These are phyloP conservation scores for Bombyx huttoni DNA, from an alignment of 2,888 invertebrate species.

Conservation along the genomic window DNA sequence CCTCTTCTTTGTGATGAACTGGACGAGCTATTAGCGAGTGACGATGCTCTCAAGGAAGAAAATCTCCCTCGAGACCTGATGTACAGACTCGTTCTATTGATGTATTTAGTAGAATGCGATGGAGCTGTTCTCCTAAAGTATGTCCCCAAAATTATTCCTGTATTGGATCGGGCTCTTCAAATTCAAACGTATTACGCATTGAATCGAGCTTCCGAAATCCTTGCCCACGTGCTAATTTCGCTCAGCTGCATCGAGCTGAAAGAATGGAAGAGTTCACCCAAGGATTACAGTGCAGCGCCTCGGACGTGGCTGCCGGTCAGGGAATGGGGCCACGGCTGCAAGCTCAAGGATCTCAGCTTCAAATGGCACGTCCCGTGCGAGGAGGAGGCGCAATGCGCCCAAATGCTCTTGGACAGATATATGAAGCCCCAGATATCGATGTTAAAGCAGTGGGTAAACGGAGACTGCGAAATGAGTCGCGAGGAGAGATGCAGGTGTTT, in stretches of 20 bases:
- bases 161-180: slow-evolving; percentile 80
- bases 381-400: slow-evolving; percentile 77
- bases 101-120: slow-evolving; percentile 78
- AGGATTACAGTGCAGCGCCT: slow-evolving; percentile 75
- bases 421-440: slow-evolving; percentile 75
- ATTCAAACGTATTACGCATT: slow-evolving; percentile 79
- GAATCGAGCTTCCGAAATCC: slow-evolving; percentile 72
- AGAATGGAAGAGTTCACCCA: slow-evolving; percentile 74
- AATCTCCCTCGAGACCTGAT: slow-evolving; percentile 83
- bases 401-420: slow-evolving; percentile 76
- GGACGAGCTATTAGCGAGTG: slow-evolving; percentile 70
- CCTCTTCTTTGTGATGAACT: slow-evolving; percentile 81
- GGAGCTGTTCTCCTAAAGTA: slow-evolving; percentile 77
- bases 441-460: slow-evolving; percentile 70
- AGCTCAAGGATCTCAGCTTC: slow-evolving; percentile 76
- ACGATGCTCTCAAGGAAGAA: slow-evolving; percentile 81
- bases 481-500: slow-evolving; percentile 79
- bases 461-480: slow-evolving; percentile 67
- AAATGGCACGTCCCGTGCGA: slow-evolving; percentile 84
- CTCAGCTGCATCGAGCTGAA: slow-evolving; percentile 75
- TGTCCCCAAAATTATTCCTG: slow-evolving; percentile 73
- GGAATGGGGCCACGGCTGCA: slow-evolving; percentile 85
- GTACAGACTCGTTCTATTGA: slow-evolving; percentile 82
- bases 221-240: slow-evolving; percentile 72
- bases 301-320: slow-evolving; percentile 80